These are phyloP conservation scores for Nezara viridula DNA, from an alignment of 2,888 invertebrate genomes.

Conservation along the genomic window DNA sequence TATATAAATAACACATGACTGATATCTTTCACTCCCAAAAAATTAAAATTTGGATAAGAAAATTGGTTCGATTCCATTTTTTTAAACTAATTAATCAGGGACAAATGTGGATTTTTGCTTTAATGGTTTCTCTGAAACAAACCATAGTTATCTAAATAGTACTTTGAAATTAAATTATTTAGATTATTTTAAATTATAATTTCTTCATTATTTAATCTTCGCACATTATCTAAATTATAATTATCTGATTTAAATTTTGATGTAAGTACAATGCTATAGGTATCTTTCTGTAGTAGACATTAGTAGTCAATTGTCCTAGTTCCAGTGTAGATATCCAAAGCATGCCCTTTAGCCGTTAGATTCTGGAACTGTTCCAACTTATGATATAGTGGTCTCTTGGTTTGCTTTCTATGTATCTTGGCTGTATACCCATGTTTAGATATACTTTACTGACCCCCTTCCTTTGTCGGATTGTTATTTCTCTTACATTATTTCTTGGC, in stretches of 20 bases:
- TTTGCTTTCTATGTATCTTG: conserved; percentile 9
- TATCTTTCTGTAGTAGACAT: neutral
- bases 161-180: no score
- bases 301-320: conserved; percentile 2
- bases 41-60: no score
- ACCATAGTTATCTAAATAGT: no score
- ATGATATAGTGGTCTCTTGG: neutral
- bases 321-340: conserved; percentile 7
- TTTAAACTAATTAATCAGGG: no score
- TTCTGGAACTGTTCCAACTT: conserved; percentile 23
- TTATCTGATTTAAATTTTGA: neutral
- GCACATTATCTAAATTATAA: neutral
- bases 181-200: no score
- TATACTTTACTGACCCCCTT: neutral
- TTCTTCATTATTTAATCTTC: neutral
- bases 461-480: neutral
- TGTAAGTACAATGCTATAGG: neutral
- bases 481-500: neutral
- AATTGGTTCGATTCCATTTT: no score
- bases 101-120: no score
- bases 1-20: no score
- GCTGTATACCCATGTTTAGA: neutral
- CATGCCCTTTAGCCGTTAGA: conserved; percentile 17
- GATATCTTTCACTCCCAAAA: no score
- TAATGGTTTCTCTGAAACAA: no score